Evolutionary conservation across 2,797 vertebrate genomes (phyloP).

Genomic region (Eulemur rubriventer): DNA sequence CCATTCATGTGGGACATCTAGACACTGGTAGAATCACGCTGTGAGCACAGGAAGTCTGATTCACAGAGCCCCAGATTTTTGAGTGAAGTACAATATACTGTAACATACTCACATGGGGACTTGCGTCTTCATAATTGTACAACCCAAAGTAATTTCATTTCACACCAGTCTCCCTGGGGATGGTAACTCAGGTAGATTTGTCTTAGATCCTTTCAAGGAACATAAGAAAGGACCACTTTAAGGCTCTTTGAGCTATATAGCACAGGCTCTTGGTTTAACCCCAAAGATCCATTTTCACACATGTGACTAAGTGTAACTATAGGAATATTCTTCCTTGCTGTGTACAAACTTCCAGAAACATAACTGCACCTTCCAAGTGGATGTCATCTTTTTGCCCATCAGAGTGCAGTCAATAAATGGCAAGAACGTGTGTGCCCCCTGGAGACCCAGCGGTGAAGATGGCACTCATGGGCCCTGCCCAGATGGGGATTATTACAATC

Average conservation of each 20-base stretch:
- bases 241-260: neutral
- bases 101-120: neutral
- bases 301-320: neutral
- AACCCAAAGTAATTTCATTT: neutral
- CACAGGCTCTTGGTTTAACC: neutral
- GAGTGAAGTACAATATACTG: neutral
- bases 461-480: neutral
- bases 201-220: neutral
- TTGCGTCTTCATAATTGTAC: neutral
- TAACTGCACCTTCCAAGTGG: neutral
- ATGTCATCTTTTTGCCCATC: conserved; percentile 1
- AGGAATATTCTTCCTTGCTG: conserved; percentile 3
- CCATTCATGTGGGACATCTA: neutral
- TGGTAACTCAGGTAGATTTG: neutral
- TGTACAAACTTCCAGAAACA: conserved; percentile 28
- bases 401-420: neutral
- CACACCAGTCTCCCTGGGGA: neutral
- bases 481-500: conserved; percentile 1
- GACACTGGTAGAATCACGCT: neutral
- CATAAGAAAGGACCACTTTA: neutral
- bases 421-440: neutral
- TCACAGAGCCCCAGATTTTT: neutral
- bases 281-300: neutral
- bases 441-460: neutral
- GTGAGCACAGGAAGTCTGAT: neutral